Evolutionary conservation across 2,113 vertebrate species (phyloP).

Genomic region (Vulpes vulpes): DNA sequence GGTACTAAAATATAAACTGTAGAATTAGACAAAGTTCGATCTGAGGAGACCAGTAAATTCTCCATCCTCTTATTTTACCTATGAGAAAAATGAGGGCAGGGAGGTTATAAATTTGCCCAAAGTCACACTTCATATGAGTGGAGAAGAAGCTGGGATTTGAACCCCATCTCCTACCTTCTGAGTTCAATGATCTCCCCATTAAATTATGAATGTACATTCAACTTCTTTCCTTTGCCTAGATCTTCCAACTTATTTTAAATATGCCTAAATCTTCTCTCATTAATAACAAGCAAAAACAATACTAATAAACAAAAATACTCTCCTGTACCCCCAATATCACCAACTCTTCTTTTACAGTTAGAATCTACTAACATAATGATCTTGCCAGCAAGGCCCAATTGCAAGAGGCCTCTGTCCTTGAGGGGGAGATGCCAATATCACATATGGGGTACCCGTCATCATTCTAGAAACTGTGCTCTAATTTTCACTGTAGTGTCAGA

Average conservation of each 20-base stretch:
- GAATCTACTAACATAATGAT: not conserved
- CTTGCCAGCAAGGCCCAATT: not conserved
- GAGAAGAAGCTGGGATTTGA: not conserved
- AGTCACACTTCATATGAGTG: not conserved
- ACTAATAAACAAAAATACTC: not conserved
- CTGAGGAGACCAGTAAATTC: not conserved
- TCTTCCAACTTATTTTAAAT: not conserved
- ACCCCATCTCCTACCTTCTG: not conserved
- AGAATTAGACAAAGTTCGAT: not conserved
- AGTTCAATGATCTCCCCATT: not conserved
- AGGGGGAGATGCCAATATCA: not conserved
- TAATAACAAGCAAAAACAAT: not conserved
- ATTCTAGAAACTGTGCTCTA: not conserved
- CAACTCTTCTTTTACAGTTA: not conserved
- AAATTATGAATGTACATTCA: not conserved
- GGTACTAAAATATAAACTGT: not conserved
- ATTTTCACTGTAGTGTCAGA: not conserved
- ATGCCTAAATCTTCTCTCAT: not conserved
- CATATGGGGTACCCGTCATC: not conserved
- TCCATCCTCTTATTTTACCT: not conserved
- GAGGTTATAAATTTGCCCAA: not conserved
- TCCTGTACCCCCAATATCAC: not conserved
- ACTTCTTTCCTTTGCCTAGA: not conserved
- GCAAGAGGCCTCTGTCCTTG: not conserved
- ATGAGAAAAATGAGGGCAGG: not conserved